A percentile compares a stretch with the other conserved stretches of the same genome.
These are phyloP conservation scores for Petrocephalus sullivani DNA, from an alignment of 2,797 vertebrate genomes.

Conservation along the genomic window DNA sequence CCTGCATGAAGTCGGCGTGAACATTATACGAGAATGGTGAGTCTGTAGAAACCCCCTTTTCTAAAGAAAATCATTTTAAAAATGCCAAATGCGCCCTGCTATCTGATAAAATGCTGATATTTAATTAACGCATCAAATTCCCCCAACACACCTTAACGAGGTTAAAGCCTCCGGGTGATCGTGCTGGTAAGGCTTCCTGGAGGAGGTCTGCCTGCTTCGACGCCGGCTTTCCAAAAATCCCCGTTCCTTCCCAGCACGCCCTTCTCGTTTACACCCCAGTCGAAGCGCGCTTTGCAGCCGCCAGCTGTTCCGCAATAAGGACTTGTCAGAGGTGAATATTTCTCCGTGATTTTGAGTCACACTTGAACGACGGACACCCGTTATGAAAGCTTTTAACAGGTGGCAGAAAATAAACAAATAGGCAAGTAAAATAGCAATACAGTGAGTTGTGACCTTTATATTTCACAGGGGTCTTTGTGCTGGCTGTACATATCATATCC, in stretches of 20 bases:
- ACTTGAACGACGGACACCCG: slow-evolving; percentile 45
- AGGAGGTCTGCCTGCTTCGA: neutral
- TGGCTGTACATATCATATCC: neutral
- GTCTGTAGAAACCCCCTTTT: neutral
- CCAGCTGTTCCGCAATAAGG: neutral
- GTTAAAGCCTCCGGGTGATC: neutral
- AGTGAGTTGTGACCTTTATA: neutral
- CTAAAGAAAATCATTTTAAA: neutral
- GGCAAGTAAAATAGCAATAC: neutral
- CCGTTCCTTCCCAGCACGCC: neutral
- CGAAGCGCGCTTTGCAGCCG: neutral
- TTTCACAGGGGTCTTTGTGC: neutral
- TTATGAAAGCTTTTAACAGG: slow-evolving; percentile 41
- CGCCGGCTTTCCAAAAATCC: neutral
- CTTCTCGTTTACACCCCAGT: neutral
- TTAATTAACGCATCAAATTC: neutral
- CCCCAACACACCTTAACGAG: neutral
- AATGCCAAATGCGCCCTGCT: neutral
- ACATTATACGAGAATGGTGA: neutral
- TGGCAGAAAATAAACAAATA: slow-evolving; percentile 15
- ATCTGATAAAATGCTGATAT: neutral
- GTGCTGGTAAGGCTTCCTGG: neutral
- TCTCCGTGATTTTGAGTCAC: slow-evolving; percentile 25
- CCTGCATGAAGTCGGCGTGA: neutral
- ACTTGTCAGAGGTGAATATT: slow-evolving; percentile 2